These are phyloP conservation scores for Forficula auricularia DNA, from an alignment of 1,140 invertebrate species.

Conservation along the genomic window DNA sequence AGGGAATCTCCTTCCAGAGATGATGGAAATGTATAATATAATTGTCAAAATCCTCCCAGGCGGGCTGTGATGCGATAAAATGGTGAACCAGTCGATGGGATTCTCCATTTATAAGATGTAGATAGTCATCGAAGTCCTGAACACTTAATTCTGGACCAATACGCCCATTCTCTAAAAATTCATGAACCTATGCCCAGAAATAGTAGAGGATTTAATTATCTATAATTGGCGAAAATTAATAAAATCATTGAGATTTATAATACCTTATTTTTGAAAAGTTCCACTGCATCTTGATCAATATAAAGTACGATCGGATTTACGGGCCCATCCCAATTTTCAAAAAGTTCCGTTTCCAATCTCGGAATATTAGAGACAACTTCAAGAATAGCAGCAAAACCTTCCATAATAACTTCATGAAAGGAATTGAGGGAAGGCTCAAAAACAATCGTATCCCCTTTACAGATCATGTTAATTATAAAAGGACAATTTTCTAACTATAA, in stretches of 20 bases:
- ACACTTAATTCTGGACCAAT: constrained; percentile 48
- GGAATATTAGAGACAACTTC: constrained; percentile 47
- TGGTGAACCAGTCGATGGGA: neutral
- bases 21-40: constrained; percentile 30
- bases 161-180: constrained; percentile 47
- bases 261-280: neutral
- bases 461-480: constrained; percentile 52
- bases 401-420: constrained; percentile 49
- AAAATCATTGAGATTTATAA: constrained; percentile 3
- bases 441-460: constrained; percentile 44
- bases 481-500: no score
- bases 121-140: constrained; percentile 65
- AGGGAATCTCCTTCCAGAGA: constrained; percentile 41
- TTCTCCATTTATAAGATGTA: constrained; percentile 57
- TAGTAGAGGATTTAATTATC: no score
- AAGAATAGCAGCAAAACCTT: constrained; percentile 52
- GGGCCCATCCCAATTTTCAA: constrained; percentile 35
- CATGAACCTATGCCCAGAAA: no score
- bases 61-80: constrained; percentile 22
- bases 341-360: constrained; percentile 52
- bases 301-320: constrained; percentile 9
- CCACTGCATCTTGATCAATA: no score
- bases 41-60: constrained; percentile 37
- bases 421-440: constrained; percentile 67
- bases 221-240: neutral